Percentiles rank a stretch among this genome's conserved stretches.
phyloP scores from a whole-genome alignment of 2,797 vertebrate species.

The Spinibarbus caldwelli region DNA sequence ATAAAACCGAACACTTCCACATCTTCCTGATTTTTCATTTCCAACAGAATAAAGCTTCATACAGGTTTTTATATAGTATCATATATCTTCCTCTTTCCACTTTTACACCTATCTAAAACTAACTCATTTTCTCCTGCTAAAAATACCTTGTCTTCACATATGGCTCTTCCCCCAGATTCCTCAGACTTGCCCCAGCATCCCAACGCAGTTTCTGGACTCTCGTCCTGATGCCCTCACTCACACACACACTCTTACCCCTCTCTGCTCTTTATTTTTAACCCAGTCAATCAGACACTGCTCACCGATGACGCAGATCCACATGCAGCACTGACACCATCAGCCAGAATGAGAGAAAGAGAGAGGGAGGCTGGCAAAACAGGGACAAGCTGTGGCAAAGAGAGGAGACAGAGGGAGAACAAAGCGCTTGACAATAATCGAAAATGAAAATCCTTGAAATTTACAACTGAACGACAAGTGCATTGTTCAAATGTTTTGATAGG shows the following conservation, averaged over 20 bases:
- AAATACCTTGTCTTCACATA: conserved; percentile 27
- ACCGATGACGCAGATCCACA: conserved; percentile 77
- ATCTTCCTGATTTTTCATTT: too few species aligned
- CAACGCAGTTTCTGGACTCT: conserved; percentile 36
- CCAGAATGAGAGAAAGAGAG: conserved; percentile 58
- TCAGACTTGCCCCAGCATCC: conserved; percentile 45
- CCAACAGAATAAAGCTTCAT: too few species aligned
- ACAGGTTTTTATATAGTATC: background rate
- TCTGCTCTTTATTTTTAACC: conserved; percentile 78
- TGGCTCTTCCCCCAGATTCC: conserved; percentile 40
- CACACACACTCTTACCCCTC: conserved; percentile 33
- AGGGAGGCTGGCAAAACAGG: conserved; percentile 48
- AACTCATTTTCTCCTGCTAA: conserved; percentile 18
- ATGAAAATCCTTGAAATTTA: background rate
- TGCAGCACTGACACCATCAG: conserved; percentile 67
- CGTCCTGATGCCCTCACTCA: conserved; percentile 23
- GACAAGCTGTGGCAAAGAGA: conserved; percentile 4
- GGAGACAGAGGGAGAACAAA: background rate
- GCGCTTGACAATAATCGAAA: background rate
- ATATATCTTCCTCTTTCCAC: conserved; percentile 18
- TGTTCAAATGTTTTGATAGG: background rate
- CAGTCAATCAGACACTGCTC: conserved; percentile 72
- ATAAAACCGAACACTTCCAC: too few species aligned
- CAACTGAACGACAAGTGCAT: background rate
- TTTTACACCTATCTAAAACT: conserved; percentile 12